Percentiles rank a stretch among this genome's conserved stretches.
These are phyloP conservation scores for Nymphalis io DNA, from an alignment of 1,140 invertebrate species.

Conservation along the genomic window DNA sequence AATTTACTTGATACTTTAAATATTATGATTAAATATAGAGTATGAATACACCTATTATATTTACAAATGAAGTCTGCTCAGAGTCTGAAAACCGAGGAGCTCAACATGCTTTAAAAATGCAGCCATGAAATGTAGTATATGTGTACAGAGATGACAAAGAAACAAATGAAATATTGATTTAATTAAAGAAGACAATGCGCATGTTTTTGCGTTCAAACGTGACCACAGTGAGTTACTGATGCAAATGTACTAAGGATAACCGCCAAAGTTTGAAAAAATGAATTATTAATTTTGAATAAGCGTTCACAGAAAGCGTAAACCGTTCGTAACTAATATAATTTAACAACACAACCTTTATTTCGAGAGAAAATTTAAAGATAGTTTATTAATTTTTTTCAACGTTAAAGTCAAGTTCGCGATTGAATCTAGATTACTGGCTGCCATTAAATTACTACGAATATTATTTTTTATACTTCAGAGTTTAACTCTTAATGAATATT, in stretches of 20 bases:
- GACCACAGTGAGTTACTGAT: not conserved
- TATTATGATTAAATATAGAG: conserved; percentile 26
- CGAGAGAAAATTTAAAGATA: not conserved
- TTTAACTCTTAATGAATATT: conserved; percentile 29
- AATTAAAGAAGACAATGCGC: not conserved
- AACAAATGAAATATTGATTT: not conserved
- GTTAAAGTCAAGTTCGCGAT: conserved; percentile 2
- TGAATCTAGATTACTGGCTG: conserved; percentile 13
- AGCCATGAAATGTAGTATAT: not conserved
- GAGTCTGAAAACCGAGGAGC: conserved; percentile 21
- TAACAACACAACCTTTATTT: not conserved
- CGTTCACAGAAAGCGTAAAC: not conserved
- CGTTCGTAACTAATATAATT: not conserved
- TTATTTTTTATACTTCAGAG: conserved; percentile 18
- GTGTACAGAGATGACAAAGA: not conserved
- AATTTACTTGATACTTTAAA: conserved; percentile 20
- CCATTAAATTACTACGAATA: conserved; percentile 28
- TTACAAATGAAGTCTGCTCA: conserved; percentile 37
- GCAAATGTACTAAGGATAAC: conserved; percentile 14
- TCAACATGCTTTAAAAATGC: not conserved
- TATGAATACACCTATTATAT: conserved; percentile 21
- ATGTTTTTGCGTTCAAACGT: conserved; percentile 6
- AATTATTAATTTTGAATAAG: conserved; percentile 4
- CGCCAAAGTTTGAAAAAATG: conserved; percentile 3
- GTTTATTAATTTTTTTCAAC: not conserved